Base-by-base conservation (phyloP, 2,797 vertebrate genomes). In the Centroberyx gerrardi region DNA sequence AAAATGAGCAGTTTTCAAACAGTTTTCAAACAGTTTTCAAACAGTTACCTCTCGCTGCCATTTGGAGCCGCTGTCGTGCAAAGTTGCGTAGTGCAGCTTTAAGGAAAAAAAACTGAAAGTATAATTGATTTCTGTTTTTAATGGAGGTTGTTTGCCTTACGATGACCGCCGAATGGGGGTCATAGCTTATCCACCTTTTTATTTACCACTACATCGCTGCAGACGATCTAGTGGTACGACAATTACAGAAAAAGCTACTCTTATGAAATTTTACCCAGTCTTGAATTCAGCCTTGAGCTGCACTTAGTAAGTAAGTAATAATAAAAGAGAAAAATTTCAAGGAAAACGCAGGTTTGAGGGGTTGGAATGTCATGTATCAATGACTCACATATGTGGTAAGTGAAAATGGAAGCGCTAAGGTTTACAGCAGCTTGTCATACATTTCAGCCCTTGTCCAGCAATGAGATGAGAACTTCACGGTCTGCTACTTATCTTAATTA, bases 231-330 rank as follows among this genome's bases (percentile, higher is more conserved):
- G 22, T 22, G 22, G 22, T 22, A 22, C 22, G 22, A 22, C 22
- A 22, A 22, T 22, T 22, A 22, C 22, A 1, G 22, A 22, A 22
- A 22, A 22, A 22, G 22, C 68, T 65, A 31, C 61, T 67, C 59
- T 73, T 33, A 55, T 69, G 65, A 64, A 29, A 52, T 33, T 64
- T 49, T 31, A 72, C 33, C 75, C 61, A 54, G 59, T 72, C 22
- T 22, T 1, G 22, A 22, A 22, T 22, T 22, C 71, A 63, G 62
- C 74, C 60, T 66, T 76, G 72, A 77, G 64, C 77, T 63, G 28
- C 64, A 75, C 56, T 77, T 14, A 68, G 68, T 22, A 22, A 22
- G 22, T 22, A 80, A 88, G 78, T 81, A 83, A 77, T 58, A 73
- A 80, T 22, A 74, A 62, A 0, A 2, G 42, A 76, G 18, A 72